phyloP scores from a whole-genome alignment of 2,888 invertebrate genomes.

The Pseudeuparius sepicola region DNA sequence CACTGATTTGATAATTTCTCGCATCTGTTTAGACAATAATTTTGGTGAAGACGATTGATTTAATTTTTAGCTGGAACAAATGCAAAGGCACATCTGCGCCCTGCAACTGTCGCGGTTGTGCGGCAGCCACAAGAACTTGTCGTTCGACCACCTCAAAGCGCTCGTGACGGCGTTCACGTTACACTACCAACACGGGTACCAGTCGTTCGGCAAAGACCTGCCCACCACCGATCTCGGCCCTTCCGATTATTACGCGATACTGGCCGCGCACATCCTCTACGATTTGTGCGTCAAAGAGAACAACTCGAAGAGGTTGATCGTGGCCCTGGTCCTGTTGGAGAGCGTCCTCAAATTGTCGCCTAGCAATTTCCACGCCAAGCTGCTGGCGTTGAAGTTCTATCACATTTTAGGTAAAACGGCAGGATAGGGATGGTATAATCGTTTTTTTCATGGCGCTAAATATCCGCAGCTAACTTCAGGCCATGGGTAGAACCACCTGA shows the following conservation, averaged over 20 bases:
- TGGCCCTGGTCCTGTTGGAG: slow-evolving; percentile 62
- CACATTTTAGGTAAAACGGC: slow-evolving; percentile 61
- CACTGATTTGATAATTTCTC: no score
- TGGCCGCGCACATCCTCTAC: slow-evolving; percentile 64
- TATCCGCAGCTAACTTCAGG: no score
- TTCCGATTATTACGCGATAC: slow-evolving; percentile 68
- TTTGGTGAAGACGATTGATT: no score
- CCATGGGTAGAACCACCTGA: no score
- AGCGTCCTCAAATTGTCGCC: slow-evolving; percentile 66
- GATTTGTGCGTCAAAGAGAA: slow-evolving; percentile 45
- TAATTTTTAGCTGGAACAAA: slow-evolving; percentile 52
- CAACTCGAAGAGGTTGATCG: slow-evolving; percentile 47
- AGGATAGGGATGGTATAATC: slow-evolving; percentile 17
- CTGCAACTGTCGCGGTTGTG: slow-evolving; percentile 65
- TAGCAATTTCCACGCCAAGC: slow-evolving; percentile 81
- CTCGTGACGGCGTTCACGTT: slow-evolving; percentile 52
- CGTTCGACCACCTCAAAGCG: slow-evolving; percentile 44
- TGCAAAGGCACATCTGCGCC: slow-evolving; percentile 74
- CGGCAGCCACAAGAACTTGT: slow-evolving; percentile 52
- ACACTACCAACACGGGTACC: slow-evolving; percentile 55
- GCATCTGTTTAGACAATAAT: no score
- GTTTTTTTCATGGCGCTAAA: no score
- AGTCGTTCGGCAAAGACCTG: slow-evolving; percentile 45
- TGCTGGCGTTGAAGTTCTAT: slow-evolving; percentile 73
- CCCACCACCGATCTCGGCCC: slow-evolving; percentile 62